Base-by-base conservation (phyloP, 2,797 vertebrate species). In the Bradypodion pumilum region DNA sequence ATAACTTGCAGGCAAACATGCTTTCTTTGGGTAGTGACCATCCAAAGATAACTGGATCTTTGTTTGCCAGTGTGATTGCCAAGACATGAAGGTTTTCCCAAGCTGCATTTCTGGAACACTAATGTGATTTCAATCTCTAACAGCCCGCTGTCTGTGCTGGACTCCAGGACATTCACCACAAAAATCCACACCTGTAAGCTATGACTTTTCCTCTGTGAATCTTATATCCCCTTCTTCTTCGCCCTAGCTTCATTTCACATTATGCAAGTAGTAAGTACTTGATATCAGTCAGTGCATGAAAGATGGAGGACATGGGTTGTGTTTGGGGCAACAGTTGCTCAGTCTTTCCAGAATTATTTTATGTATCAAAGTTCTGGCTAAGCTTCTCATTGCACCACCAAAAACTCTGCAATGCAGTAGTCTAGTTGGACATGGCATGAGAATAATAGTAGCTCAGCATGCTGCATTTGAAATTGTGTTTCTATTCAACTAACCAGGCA, bases 371-470 rank as follows among this genome's bases (percentile, higher is more conserved):
- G 66, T 13, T 84, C 25, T 35, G 19, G 32, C 56, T 65, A 27
- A 65, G 60, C 35, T 75, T 85, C 82, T 80, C 2, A 10, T 74
- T 27, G 25, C 59, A 15, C 63, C 74, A 13, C 23, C 83, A 86
- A 80, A 70, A 68, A 23, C 59, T 88, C 23, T 79, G 78, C 60
- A 81, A 40, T 52, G 60, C 7, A 78, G n/a, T 42, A 88, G 6
- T 86, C 87, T 0, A 0, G 84, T 62, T 27, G 68, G 66, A 79
- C 78, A 83, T 63, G 56, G 35, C 25, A 32, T 62, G 35, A 44
- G 49, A 83, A 44, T 52, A 46, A 25, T 40, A 88, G 35, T 80
- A 78, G 0, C 1, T 5, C 49, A n/a, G 29, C 15, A n/a, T 65
- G 35, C 60, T 88, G 66, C 32, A 81, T 32, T 77, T 7, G 0